Conservation (phyloP, 2,797 vertebrate species). For the Enteromius paludinosus region DNA sequence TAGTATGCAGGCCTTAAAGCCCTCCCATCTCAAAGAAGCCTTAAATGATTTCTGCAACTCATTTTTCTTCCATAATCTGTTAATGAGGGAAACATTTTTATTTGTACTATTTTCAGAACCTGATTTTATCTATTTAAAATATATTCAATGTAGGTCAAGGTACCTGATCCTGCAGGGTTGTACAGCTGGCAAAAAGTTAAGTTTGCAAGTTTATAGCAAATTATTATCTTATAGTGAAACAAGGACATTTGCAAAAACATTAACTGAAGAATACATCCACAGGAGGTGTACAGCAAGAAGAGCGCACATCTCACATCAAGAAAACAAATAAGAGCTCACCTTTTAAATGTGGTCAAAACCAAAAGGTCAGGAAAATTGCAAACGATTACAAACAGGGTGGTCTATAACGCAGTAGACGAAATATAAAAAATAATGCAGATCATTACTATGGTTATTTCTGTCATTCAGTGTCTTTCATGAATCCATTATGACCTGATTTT, state of each 20-base stretch:
- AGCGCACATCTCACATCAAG: not conserved
- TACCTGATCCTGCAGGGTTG: not conserved
- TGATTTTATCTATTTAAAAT: not conserved
- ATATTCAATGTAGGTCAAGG: not conserved
- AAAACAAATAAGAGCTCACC: not conserved
- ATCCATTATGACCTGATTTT: not conserved
- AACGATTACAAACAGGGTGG: not conserved
- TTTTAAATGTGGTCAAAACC: not conserved
- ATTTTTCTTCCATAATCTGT: slow-evolving; percentile 1
- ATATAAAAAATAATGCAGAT: not conserved
- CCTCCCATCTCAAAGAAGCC: not conserved
- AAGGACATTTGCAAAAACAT: not conserved
- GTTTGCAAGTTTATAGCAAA: not conserved
- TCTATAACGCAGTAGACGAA: not conserved
- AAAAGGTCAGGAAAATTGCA: not conserved
- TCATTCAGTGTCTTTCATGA: not conserved
- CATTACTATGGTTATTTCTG: not conserved
- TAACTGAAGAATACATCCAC: not conserved
- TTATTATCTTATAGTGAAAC: not conserved
- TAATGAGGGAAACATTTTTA: not conserved
- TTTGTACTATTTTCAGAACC: not conserved
- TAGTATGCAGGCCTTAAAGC: not conserved
- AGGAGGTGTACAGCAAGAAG: not conserved
- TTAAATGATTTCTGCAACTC: not conserved
- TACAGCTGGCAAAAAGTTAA: not conserved